These are phyloP conservation scores for Eilema caniola DNA, from an alignment of 2,888 invertebrate genomes.

Conservation along the genomic window DNA sequence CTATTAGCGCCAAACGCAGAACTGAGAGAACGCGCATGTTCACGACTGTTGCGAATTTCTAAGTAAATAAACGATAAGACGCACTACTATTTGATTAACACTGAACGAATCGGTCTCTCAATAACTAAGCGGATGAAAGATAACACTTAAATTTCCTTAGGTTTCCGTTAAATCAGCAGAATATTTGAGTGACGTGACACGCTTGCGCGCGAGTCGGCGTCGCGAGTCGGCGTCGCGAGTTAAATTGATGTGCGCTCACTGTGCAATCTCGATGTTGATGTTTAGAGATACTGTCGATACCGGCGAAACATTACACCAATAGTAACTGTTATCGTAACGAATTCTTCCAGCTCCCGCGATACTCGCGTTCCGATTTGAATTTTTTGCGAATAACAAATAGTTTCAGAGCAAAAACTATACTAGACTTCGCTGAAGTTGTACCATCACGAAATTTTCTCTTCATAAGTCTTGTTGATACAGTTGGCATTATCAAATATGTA, in stretches of 20 bases:
- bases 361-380: conserved; percentile 9
- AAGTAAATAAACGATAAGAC: not conserved
- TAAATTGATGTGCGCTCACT: conserved; percentile 33
- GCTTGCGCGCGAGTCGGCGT: conserved; percentile 42
- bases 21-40: conserved; percentile 60
- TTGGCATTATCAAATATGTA: not conserved
- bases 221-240: conserved; percentile 36
- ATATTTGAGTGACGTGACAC: conserved; percentile 14
- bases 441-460: not conserved
- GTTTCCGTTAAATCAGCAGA: not conserved
- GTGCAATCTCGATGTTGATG: conserved; percentile 43
- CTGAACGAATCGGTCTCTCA: not conserved
- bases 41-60: conserved; percentile 7
- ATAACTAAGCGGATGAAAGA: not conserved
- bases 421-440: not conserved
- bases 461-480: not conserved
- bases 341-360: conserved; percentile 19
- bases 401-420: not conserved
- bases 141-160: conserved; percentile 1
- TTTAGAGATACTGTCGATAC: conserved; percentile 42
- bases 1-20: conserved; percentile 56
- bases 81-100: not conserved
- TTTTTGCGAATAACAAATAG: conserved; percentile 2
- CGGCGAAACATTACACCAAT: conserved; percentile 23
- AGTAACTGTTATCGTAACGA: conserved; percentile 36